Evolutionary conservation across 2,113 vertebrate species (phyloP), one percentile per base, ranked within the genome.

Genomic region (Hoplias malabaricus): DNA sequence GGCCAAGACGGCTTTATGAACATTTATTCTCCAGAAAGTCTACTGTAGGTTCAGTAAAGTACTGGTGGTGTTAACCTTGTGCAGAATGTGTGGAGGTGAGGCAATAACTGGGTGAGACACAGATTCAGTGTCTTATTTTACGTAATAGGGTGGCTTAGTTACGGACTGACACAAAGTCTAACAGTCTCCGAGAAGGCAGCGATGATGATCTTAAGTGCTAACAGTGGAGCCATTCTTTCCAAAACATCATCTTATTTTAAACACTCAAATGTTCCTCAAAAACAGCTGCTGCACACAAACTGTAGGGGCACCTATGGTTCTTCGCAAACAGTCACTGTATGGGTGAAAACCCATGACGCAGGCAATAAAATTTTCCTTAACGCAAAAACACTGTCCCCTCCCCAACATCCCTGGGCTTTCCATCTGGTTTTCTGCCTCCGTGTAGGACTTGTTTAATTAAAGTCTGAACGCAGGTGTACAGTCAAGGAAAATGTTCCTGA

Each of bases 341-440:
- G 73, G 36, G 74, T 81, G 74, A 77, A 81, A 81, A 72, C 63
- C 73, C 81, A 83, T 83, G 81, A 80, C 74, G 81, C 78, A 83
- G 81, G 78, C 70, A 83, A 73, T 68, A 77, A 71, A 57, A 62
- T 33, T 78, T 78, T 78, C 76, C 76, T 16, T 78, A 78, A 73
- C 43, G 53, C 63, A 67, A 73, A n/a, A 81, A 67, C 73, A 31
- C 9, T 42, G 53, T 73, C 54, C 80, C 68, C 59, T 73, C 54
- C 80, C 68, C 42, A 65, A 74, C 25, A 63, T 74, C 70, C 70
- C 70, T 62, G 54, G 54, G 54, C 68, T 78, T 74, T 82, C 75
- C 75, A 78, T 75, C 75, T 82, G 75, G 66, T 53, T 69, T 74
- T 69, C 62, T 78, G 75, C 34, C 65, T 63, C 61, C 59, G 31